Base-by-base conservation (phyloP, 2,113 vertebrate genomes). In the Lagopus leucura region DNA sequence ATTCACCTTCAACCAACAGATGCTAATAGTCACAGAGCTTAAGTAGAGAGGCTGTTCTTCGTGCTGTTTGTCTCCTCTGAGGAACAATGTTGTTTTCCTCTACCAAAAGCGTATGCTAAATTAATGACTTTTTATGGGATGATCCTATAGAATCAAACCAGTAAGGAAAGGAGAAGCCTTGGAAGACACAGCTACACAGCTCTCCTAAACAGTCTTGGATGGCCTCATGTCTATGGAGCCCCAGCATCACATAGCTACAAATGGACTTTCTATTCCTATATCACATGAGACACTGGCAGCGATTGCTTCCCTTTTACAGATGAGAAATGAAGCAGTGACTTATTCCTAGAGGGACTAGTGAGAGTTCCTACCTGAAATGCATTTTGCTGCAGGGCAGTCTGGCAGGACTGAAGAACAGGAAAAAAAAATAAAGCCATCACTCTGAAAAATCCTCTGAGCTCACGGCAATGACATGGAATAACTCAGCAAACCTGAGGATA, bases 321-420 rank as follows among this genome's bases (percentile, higher is more conserved):
- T 82, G 47, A 94, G 82, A 93, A 93, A 63, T 34, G 75, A 94
- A 95, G 42, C 28, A 38, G 79, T 63, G 72, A 80, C 72, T 83
- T 93, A 79, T 66, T 95, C 85, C 85, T 96, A 50, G 82, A 94
- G 72, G 75, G 50, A 75, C 36, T 80, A 42, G 45, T 17, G 10
- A 88, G 43, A 91, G 13, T 60, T 90, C 69, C 45, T 73, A 90
- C 54, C 90, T 85, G 87, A 94, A 95, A 87, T 30, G 38, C 42
- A 63, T 92, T 94, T 94, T 91, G 75, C 88, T 91, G 65, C 82
- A 88, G 86, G 72, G 55, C 54, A 80, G 60, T 65, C 65, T 79
- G 19, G 60, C 40, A 82, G 72, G 36, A 89, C 67, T 82, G 48
- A 91, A 89, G n/a, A 89, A 16, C 34, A 79, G 9, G 50, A 48